Evolutionary conservation across 35 echinoderm and acorn worm species (phyloP).

Genomic region (Ophioderma brevispina): DNA sequence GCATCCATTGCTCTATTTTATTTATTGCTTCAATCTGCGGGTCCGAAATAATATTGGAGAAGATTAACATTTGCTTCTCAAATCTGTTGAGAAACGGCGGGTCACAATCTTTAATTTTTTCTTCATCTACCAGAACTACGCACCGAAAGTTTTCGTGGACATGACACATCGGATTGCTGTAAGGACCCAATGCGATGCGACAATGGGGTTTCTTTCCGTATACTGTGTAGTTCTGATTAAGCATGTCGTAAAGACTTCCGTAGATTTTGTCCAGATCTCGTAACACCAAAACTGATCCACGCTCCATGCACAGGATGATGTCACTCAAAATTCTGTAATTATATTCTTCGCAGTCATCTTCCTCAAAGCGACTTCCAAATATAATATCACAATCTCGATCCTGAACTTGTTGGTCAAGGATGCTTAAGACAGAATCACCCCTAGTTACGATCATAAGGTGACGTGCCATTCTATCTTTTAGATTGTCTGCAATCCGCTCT

Average conservation of each 20-base stretch:
- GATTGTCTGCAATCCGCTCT: constrained; percentile 16
- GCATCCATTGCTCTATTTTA: not conserved
- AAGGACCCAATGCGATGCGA: constrained; percentile 18
- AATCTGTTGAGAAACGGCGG: constrained; percentile 42
- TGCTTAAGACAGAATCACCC: constrained; percentile 4
- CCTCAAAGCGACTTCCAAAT: constrained; percentile 34
- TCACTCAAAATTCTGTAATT: constrained; percentile 24
- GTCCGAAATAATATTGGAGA: not conserved
- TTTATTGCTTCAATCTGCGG: not conserved
- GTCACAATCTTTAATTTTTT: constrained; percentile 34
- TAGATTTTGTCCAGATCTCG: constrained; percentile 29
- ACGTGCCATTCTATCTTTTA: constrained; percentile 14
- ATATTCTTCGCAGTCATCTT: constrained; percentile 42
- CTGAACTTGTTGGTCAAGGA: constrained; percentile 15
- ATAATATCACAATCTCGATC: not conserved
- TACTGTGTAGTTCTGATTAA: constrained; percentile 39
- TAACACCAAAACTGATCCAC: constrained; percentile 1
- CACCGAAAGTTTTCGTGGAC: constrained; percentile 35
- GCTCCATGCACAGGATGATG: constrained; percentile 48
- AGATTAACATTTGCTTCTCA: constrained; percentile 28
- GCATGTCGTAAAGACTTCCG: constrained; percentile 47
- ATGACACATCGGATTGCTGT: constrained; percentile 38
- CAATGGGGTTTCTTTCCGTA: constrained; percentile 9
- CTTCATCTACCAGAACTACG: constrained; percentile 26
- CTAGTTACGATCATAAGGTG: constrained; percentile 46